phyloP scores from a whole-genome alignment of 2,113 vertebrate species.

The Lophura nycthemera region DNA sequence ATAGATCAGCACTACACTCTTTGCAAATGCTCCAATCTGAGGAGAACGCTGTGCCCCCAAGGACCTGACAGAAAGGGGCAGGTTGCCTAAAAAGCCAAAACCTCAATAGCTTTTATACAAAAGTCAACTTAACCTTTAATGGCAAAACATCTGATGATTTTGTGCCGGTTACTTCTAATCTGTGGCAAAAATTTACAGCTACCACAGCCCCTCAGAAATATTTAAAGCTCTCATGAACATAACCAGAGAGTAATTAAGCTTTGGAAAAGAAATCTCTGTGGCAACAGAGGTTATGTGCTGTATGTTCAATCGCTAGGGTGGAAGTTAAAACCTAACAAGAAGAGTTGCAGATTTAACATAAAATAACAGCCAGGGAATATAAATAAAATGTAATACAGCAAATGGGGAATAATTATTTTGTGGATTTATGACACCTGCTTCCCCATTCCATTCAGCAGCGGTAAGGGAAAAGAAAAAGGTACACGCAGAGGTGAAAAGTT shows the following conservation, averaged over 20 bases:
- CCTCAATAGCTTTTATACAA: neutral
- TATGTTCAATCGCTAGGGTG: neutral
- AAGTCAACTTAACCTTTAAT: neutral
- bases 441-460: neutral
- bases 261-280: slow-evolving; percentile 35
- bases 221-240: neutral
- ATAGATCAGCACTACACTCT: neutral
- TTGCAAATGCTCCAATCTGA: neutral
- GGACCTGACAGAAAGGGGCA: neutral
- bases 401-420: slow-evolving; percentile 67
- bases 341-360: slow-evolving; percentile 50
- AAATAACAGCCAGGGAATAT: slow-evolving; percentile 59
- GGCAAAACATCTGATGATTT: neutral
- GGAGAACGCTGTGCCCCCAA: neutral
- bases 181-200: neutral
- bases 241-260: slow-evolving; percentile 37
- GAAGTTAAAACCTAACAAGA: slow-evolving; percentile 50
- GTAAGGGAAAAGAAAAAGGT: slow-evolving; percentile 53
- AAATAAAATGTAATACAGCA: slow-evolving; percentile 67
- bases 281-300: slow-evolving; percentile 17
- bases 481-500: slow-evolving; percentile 62
- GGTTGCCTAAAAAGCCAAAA: neutral
- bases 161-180: neutral
- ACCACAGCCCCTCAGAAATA: slow-evolving; percentile 21
- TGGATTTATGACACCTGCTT: slow-evolving; percentile 69